Conservation (phyloP, 2,113 vertebrate genomes). For the human region GRCh38 chr7:85556001-85556500, state of each 20-base stretch:
- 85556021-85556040: too few species aligned
- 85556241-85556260: neutral
- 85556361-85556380: neutral
- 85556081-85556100: neutral
- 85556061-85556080: neutral
- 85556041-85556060: neutral
- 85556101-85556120: neutral
- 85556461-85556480: neutral
- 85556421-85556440: neutral
- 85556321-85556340: neutral
- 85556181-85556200: neutral
- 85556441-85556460: neutral
- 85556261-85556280: too few species aligned
- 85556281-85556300: neutral
- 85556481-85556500: slow-evolving; percentile 10
- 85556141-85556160: neutral
- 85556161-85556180: neutral
- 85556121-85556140: neutral
- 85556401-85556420: neutral
- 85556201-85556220: neutral
- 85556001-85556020: neutral
- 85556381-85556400: neutral
- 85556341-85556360: neutral
- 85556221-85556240: neutral
- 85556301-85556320: neutral